Percentiles rank a stretch among this genome's conserved stretches.
phyloP scores from a whole-genome alignment of 2,113 vertebrate species.

The Pantherophis guttatus region DNA sequence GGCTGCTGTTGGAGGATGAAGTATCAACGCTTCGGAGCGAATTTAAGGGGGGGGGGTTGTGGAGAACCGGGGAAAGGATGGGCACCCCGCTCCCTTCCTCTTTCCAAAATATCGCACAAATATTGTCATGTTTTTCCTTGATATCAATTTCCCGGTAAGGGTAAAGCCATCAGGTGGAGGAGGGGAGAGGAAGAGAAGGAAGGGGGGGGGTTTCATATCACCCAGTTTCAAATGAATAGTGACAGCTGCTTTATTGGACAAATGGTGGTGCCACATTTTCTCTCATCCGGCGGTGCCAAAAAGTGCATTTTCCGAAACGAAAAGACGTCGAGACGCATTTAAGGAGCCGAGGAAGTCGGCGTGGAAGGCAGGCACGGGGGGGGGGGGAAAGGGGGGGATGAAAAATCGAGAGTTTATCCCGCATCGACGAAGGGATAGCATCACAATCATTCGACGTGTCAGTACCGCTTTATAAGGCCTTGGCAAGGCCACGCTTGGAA shows the following conservation, averaged over 20 bases:
- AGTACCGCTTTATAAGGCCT: too few species aligned
- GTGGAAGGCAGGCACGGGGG: neutral
- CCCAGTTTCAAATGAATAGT: fast-evolving
- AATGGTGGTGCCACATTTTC: fast-evolving
- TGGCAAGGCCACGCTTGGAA: too few species aligned
- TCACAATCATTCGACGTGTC: too few species aligned
- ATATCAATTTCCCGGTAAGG: neutral
- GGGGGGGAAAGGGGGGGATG: neutral
- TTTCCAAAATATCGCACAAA: neutral
- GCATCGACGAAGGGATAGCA: too few species aligned
- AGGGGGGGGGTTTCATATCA: too few species aligned
- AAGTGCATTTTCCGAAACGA: neutral
- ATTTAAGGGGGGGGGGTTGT: neutral
- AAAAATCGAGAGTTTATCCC: neutral
- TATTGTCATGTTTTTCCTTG: neutral
- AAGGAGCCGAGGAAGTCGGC: conserved; percentile 16
- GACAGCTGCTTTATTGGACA: neutral
- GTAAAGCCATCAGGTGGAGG: neutral
- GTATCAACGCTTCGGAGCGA: neutral
- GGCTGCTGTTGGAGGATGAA: neutral
- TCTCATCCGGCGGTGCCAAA: neutral
- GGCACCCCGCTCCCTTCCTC: neutral
- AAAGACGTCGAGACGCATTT: conserved; percentile 6
- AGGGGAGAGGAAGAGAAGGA: neutral
- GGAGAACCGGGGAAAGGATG: neutral